Evolutionary conservation across 2,888 invertebrate genomes (phyloP).

Genomic region (Bimastos eiseni): DNA sequence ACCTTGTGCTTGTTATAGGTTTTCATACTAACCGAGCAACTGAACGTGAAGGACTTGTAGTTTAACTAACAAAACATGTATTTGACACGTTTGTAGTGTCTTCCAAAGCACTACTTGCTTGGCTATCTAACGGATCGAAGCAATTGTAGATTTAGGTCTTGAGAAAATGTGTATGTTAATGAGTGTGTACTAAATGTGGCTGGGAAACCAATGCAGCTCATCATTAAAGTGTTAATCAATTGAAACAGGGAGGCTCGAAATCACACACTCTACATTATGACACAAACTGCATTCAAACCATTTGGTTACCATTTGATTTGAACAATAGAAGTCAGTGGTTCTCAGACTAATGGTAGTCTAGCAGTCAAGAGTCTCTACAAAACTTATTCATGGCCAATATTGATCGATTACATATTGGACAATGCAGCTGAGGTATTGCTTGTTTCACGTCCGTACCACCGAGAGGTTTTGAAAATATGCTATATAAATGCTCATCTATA

Average conservation of each 20-base stretch:
- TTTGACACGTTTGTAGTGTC: too few relatives aligned
- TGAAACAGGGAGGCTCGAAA: not conserved
- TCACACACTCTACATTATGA: not conserved
- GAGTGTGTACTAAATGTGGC: too few relatives aligned
- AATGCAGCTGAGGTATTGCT: not conserved
- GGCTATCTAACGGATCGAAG: too few relatives aligned
- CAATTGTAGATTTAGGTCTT: too few relatives aligned
- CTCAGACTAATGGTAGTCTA: not conserved
- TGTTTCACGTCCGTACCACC: not conserved
- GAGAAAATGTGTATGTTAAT: too few relatives aligned
- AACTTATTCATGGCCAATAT: not conserved
- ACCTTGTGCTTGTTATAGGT: too few relatives aligned
- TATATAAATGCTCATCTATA: not conserved
- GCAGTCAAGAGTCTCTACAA: not conserved
- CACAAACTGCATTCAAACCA: not conserved
- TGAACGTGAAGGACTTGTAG: not conserved
- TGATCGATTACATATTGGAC: not conserved
- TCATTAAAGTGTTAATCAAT: too few relatives aligned
- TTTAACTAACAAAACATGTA: not conserved
- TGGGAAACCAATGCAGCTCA: too few relatives aligned
- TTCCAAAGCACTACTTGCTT: too few relatives aligned
- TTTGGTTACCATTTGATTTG: not conserved
- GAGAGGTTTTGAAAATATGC: not conserved
- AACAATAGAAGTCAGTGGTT: not conserved
- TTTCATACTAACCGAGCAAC: not conserved